phyloP scores from a whole-genome alignment of 2,797 vertebrate species.

The Mus caroli region DNA sequence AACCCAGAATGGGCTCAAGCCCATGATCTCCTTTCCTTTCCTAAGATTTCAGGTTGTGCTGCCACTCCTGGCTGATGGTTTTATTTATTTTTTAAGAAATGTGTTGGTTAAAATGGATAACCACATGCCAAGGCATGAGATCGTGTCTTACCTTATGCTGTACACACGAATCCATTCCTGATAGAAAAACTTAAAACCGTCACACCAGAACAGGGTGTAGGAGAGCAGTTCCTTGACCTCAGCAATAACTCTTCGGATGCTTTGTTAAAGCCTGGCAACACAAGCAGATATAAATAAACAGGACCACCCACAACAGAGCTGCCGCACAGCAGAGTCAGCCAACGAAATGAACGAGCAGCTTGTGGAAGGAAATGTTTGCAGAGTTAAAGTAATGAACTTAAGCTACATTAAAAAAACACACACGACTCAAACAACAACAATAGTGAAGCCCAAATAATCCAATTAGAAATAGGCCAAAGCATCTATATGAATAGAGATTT shows the following conservation, averaged over 20 bases:
- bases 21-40: background rate
- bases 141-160: background rate
- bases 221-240: background rate
- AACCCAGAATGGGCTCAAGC: background rate
- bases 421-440: background rate
- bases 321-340: background rate
- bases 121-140: background rate
- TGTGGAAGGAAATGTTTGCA: slow-evolving; percentile 14
- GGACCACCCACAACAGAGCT: background rate
- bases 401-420: background rate
- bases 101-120: background rate
- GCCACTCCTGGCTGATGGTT: background rate
- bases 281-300: background rate
- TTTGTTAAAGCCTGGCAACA: background rate
- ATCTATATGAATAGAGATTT: background rate
- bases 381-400: background rate
- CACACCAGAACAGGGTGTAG: background rate
- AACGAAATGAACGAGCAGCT: background rate
- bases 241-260: background rate
- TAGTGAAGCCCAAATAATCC: background rate
- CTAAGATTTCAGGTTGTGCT: background rate
- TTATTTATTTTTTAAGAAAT: background rate
- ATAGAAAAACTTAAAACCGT: background rate
- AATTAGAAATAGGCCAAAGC: background rate
- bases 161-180: background rate